Evolutionary conservation across 2,113 vertebrate genomes (phyloP), one percentile per base, ranked within the genome.

Genomic region (Stigmatopora argus): DNA sequence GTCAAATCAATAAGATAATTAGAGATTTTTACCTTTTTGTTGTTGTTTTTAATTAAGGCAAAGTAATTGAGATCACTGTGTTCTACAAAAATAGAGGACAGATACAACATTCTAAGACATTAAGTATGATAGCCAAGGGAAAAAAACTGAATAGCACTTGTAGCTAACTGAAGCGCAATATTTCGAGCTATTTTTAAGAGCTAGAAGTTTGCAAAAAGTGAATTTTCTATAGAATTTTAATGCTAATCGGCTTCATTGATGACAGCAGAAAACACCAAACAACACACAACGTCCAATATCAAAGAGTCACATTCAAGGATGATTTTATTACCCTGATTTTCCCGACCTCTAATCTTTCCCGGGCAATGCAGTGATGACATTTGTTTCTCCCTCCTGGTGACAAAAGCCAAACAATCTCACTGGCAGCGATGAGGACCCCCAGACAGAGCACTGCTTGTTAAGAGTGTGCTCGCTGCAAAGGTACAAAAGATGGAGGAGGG

Each of bases 401-500:
- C 12, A 1, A 19, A 75, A 72, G 41, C 73, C 18, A 31, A 70
- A 78, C 66, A 69, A 69, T 66, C 65, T 67, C 47, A 34, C 2
- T 82, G 74, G 74, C 65, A 47, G 59, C 15, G 59, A 70, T 62
- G 52, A 56, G 75, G 57, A 66, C 53, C 52, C 69, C 57, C 65
- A 65, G 65, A 78, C 41, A 12, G 68, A 65, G n/a, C 65, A 19
- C 21, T 58, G 52, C 66, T 85, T 48, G 61, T 44, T 77, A 80
- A 75, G 74, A 75, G 72, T 41, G 68, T 55, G 64, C 69, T 65
- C 78, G 70, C 71, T 66, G 68, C 68, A 62, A 68, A 61, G 68
- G 71, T 67, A 72, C 70, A 74, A 76, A 77, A 83, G 72, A 65
- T 79, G 78, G 74, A 74, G 77, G 80, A 78, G 78, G 82, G 78